phyloP scores from a whole-genome alignment of 2,888 invertebrate species.

The Phaonia tiefii region DNA sequence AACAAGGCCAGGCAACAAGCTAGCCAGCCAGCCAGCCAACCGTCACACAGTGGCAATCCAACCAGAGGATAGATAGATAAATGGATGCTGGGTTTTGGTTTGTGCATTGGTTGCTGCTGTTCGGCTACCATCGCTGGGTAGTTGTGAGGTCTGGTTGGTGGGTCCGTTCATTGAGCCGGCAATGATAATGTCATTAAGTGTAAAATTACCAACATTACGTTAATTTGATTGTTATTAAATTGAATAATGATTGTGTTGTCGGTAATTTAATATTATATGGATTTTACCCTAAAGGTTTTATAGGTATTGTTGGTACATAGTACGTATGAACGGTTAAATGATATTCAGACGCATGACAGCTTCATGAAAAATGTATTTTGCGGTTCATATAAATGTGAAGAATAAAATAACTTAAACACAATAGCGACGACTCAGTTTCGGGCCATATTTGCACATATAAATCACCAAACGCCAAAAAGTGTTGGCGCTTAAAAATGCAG shows the following conservation, averaged over 20 bases:
- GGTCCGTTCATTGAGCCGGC: slow-evolving; percentile 32
- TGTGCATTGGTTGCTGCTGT: background rate
- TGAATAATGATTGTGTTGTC: slow-evolving; percentile 50
- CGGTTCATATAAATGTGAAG: too few species aligned
- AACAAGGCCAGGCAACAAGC: background rate
- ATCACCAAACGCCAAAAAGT: too few species aligned
- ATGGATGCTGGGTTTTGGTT: background rate
- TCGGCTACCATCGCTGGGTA: background rate
- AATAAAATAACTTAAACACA: too few species aligned
- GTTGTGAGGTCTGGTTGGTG: background rate
- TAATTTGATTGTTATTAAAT: slow-evolving; percentile 59
- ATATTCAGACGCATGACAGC: too few species aligned
- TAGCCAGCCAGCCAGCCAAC: background rate
- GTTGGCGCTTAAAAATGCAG: too few species aligned
- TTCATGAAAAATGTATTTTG: too few species aligned
- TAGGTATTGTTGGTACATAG: too few species aligned
- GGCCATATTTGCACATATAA: too few species aligned
- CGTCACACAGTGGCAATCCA: background rate
- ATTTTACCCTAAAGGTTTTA: slow-evolving; percentile 32
- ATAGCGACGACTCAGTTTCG: too few species aligned
- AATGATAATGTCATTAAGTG: slow-evolving; percentile 51
- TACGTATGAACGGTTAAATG: too few species aligned
- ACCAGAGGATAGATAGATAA: background rate
- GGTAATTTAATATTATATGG: slow-evolving; percentile 28
- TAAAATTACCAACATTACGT: slow-evolving; percentile 57